Base-by-base conservation (phyloP, 2,113 vertebrate genomes). In the Actenoides lindsayi region DNA sequence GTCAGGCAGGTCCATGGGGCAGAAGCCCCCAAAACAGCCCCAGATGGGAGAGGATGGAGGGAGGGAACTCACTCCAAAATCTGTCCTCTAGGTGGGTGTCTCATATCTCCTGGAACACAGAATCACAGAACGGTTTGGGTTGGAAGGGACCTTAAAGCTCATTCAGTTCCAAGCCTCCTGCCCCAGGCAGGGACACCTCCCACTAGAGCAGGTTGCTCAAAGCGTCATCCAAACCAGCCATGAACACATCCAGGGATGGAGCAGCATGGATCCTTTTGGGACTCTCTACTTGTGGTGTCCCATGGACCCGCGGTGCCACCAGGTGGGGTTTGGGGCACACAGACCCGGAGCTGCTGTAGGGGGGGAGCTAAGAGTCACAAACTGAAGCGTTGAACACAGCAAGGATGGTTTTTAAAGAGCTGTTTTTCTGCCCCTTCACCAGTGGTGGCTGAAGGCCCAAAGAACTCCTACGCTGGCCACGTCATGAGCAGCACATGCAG, bases 251-350 rank as follows among this genome's bases (percentile, higher is more conserved):
- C 48, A 50, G 48, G 11, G 21, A 50, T 50, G 48, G 48, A 50
- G 23, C 48, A 50, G 21, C 48, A 24, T 7, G 11, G 48, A 56
- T 62, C 60, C 60, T 56, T 13, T 1, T 10, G 39, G 31, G 46
- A 50, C 46, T 13, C 60, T 35, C 30, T 1, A 9, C 5, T 59
- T 4, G 1, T 0, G 2, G 33, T 3, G 1, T 73, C 46, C 60
- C 53, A 16, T 13, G 31, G 54, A 37, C 41, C 74, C 5, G 12
- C 27, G 5, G 18, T 19, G 46, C 19, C 68, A 27, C 33, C 16
- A 30, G 54, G 33, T 35, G 60, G 27, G 62, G 23, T n/a, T 30
- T 44, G 86, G 46, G 73, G 33, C 33, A 39, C 33, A 11, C 18
- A 44, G 44, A 54, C 14, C 19, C 35, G 44, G 24, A 41, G 31